Conservation (phyloP, 2,888 invertebrate genomes). For the Caenorhabditis becei region DNA sequence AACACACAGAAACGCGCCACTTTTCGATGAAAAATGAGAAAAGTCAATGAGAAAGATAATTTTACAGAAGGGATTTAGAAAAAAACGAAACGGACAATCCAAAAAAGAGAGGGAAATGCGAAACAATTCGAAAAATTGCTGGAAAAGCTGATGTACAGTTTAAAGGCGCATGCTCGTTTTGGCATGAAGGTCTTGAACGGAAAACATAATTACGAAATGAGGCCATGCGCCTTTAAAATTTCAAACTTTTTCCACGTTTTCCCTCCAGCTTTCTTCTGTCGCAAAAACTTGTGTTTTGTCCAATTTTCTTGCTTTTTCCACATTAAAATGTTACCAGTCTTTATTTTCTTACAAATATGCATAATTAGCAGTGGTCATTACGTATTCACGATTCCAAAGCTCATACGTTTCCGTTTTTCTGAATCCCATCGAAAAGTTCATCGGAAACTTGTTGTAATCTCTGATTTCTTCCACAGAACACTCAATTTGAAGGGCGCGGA, state of each 20-base stretch:
- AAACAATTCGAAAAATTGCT: neutral
- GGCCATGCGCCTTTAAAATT: slow-evolving; percentile 12
- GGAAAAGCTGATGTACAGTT: neutral
- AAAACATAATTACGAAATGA: neutral
- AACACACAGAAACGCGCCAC: slow-evolving; percentile 29
- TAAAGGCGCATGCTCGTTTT: neutral
- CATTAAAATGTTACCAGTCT: no score
- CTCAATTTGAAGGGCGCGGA: slow-evolving; percentile 18
- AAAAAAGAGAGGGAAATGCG: neutral
- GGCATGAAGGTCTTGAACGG: neutral
- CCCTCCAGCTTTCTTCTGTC: neutral
- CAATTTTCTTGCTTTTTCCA: neutral
- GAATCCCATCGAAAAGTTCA: neutral
- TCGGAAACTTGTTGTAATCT: slow-evolving; percentile 20
- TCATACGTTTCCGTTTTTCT: neutral
- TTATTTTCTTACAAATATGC: no score
- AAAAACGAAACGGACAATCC: neutral
- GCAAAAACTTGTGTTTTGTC: neutral
- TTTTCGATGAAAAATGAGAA: slow-evolving; percentile 5
- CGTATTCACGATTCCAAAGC: no score
- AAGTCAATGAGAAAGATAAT: neutral
- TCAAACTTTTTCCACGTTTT: neutral
- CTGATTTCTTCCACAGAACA: slow-evolving; percentile 49
- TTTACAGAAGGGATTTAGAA: neutral
- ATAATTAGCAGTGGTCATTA: no score